phyloP scores from a whole-genome alignment of 1,140 invertebrate species.

The Nephotettix cincticeps region DNA sequence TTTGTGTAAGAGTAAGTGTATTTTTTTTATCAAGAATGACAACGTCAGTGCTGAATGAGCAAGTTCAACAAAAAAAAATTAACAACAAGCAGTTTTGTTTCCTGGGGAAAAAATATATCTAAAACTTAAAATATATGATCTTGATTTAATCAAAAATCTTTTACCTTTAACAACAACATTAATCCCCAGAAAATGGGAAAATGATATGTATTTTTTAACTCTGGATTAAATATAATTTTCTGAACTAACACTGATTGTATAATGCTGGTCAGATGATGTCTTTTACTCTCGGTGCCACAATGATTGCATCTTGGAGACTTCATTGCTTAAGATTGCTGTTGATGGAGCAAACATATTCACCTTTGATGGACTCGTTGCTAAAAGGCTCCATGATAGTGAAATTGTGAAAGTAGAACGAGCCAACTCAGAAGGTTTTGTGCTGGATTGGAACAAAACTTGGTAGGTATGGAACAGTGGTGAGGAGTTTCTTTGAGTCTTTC shows the following conservation, averaged over 20 bases:
- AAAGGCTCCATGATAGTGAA: slow-evolving; percentile 53
- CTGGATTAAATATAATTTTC: not conserved
- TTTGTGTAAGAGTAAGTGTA: no score
- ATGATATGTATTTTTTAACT: not conserved
- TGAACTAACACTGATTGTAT: not conserved
- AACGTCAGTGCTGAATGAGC: no score
- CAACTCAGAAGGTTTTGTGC: slow-evolving; percentile 67
- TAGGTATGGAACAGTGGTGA: slow-evolving; percentile 33
- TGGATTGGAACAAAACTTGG: slow-evolving; percentile 74
- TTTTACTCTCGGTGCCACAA: slow-evolving; percentile 24
- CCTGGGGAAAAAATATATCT: no score
- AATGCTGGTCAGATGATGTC: slow-evolving; percentile 33
- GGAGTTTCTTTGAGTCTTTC: no score
- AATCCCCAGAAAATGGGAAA: no score
- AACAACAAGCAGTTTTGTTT: no score
- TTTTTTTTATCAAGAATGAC: no score
- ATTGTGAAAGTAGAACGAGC: slow-evolving; percentile 66
- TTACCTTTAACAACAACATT: no score
- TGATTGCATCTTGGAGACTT: slow-evolving; percentile 34
- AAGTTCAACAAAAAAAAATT: no score
- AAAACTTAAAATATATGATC: no score
- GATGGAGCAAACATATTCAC: slow-evolving; percentile 75
- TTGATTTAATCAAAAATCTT: no score
- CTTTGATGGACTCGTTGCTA: slow-evolving; percentile 60
- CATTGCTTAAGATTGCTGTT: slow-evolving; percentile 55